phyloP scores from a whole-genome alignment of 2,888 invertebrate species.

The Eilema griseolum region DNA sequence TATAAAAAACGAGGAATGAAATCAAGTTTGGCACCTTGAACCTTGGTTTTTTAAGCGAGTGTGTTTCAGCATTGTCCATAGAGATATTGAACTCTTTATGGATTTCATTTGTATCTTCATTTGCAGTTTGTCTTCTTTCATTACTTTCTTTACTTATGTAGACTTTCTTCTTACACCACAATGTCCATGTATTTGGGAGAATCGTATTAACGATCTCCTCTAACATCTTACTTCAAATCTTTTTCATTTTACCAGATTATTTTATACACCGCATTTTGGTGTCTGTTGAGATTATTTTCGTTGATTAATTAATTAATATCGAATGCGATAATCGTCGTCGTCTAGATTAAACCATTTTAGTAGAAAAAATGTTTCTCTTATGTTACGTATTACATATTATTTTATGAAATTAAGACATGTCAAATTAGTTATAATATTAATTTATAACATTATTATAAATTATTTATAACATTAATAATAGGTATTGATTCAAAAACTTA shows the following conservation, averaged over 20 bases:
- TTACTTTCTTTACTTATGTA: conserved; percentile 64
- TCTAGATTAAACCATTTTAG: not conserved
- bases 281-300: conserved; percentile 40
- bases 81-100: conserved; percentile 55
- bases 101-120: conserved; percentile 47
- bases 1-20: conserved; percentile 74
- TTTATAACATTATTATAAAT: no score
- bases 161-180: conserved; percentile 59
- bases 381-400: no score
- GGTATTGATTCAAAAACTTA: not conserved
- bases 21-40: conserved; percentile 62
- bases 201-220: conserved; percentile 81
- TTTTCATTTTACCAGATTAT: conserved; percentile 73
- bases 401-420: no score
- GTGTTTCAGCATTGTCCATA: conserved; percentile 82
- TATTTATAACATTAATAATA: no score
- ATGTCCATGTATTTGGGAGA: conserved; percentile 68
- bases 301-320: conserved; percentile 28
- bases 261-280: conserved; percentile 54
- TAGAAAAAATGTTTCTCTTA: no score
- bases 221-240: conserved; percentile 76
- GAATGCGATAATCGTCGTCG: conserved; percentile 55
- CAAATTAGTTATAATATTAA: no score
- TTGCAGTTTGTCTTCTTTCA: conserved; percentile 64
- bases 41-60: conserved; percentile 70